Base-by-base conservation (phyloP, 2,113 vertebrate genomes). In the Choloepus hoffmanni region DNA sequence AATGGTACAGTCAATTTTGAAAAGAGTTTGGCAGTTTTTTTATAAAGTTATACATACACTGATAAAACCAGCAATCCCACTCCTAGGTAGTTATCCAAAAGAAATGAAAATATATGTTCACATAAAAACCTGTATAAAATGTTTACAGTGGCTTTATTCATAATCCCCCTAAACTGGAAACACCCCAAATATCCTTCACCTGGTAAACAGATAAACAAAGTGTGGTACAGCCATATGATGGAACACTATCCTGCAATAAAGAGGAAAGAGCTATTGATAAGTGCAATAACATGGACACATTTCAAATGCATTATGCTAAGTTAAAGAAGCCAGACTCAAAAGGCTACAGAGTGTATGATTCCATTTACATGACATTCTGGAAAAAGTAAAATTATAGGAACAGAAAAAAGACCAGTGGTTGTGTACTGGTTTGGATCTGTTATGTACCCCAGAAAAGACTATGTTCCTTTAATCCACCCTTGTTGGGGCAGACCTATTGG, bases 311-410 rank as follows among this genome's bases (percentile, higher is more conserved):
- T 12, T 77, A 40, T 24, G 63, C 85, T 85, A 86, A 63, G 12
- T 90, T 50, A 79, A 76, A 89, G 72, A 50, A 92, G 33, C 6
- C 48, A 68, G 53, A 45, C 11, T 87, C 28, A 36, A 48, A 72
- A 90, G 93, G 12, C 76, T 90, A 68, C 11, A 77, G n/a, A 36
- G 19, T 68, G 67, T n/a, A 8, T 53, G 30, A 63, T 70, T 70
- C 40, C 26, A 63, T 33, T 58, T n/a, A 78, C 0, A 73, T 5
- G n/a, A 55, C 58, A 85, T 63, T n/a, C 36, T 67, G 1, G 58
- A 62, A 85, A 81, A 89, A 13, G 55, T 6, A 88, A 93, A 91
- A 40, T 81, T 89, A 85, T 6, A 89, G 48, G 85, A 94, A 76
- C 3, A 95, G 55, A 63, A 86, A 76, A 45, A 9, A 88, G 26